Percentiles rank a stretch among this genome's conserved stretches.
These are phyloP conservation scores for Sinelater perroti DNA, from an alignment of 2,888 invertebrate genomes.

Conservation along the genomic window DNA sequence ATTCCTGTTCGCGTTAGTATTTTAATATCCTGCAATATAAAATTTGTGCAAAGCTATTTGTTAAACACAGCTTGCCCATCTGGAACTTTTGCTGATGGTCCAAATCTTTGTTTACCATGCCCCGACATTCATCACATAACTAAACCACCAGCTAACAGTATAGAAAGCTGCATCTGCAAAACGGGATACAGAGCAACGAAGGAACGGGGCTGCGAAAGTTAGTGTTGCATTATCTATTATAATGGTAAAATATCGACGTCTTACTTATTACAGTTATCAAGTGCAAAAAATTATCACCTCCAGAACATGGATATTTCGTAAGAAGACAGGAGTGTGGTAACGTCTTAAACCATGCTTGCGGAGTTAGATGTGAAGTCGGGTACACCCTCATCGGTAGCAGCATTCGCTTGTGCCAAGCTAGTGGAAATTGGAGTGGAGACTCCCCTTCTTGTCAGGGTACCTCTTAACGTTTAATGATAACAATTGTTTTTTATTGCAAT, in stretches of 20 bases:
- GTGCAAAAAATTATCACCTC: slow-evolving; percentile 67
- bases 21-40: neutral
- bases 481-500: slow-evolving; percentile 51
- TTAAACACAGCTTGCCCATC: slow-evolving; percentile 68
- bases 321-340: slow-evolving; percentile 68
- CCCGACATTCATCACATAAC: slow-evolving; percentile 72
- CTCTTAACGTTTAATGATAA: slow-evolving; percentile 26
- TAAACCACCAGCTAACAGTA: slow-evolving; percentile 64
- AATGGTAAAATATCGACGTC: neutral
- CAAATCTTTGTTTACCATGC: slow-evolving; percentile 63
- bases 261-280: slow-evolving; percentile 61
- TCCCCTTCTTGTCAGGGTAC: slow-evolving; percentile 70
- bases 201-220: slow-evolving; percentile 67
- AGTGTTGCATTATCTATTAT: slow-evolving; percentile 16
- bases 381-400: slow-evolving; percentile 63
- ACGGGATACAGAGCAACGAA: slow-evolving; percentile 65
- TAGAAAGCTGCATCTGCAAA: slow-evolving; percentile 69
- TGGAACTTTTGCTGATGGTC: slow-evolving; percentile 71
- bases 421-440: slow-evolving; percentile 74
- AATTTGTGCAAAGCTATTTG: neutral
- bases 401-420: slow-evolving; percentile 70
- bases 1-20: slow-evolving; percentile 68
- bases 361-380: slow-evolving; percentile 72
- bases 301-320: slow-evolving; percentile 73
- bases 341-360: slow-evolving; percentile 76